These are phyloP conservation scores for Sycophaga agraensis DNA, from an alignment of 1,140 invertebrate genomes.

Conservation along the genomic window DNA sequence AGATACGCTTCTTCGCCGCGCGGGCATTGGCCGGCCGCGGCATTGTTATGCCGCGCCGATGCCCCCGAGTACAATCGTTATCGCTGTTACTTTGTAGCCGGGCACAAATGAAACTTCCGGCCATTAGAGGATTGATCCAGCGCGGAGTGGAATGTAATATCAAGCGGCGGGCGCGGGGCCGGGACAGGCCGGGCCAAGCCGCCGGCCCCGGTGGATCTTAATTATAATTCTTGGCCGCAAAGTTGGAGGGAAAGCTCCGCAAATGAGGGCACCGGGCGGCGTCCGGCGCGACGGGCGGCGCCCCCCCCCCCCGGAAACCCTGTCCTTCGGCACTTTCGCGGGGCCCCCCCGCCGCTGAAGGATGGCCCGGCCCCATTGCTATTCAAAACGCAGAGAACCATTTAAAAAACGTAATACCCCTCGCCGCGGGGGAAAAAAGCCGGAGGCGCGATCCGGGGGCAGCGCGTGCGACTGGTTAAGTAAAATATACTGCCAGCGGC, in stretches of 20 bases:
- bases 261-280: conserved; percentile 53
- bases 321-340: not conserved
- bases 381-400: conserved; percentile 59
- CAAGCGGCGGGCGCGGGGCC: conserved; percentile 33
- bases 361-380: conserved; percentile 45
- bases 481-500: conserved; percentile 56
- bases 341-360: conserved; percentile 13
- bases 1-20: not conserved
- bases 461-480: conserved; percentile 57
- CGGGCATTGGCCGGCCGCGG: not conserved
- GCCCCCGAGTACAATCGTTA: conserved; percentile 24
- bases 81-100: conserved; percentile 43
- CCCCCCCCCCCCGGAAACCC: not conserved
- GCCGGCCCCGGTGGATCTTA: conserved; percentile 46
- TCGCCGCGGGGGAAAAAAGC: conserved; percentile 40
- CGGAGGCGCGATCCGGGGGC: conserved; percentile 31
- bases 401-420: conserved; percentile 59
- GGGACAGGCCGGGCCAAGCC: conserved; percentile 33
- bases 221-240: conserved; percentile 56
- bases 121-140: conserved; percentile 53
- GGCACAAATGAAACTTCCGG: conserved; percentile 49
- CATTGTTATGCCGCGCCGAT: conserved; percentile 17
- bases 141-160: conserved; percentile 54
- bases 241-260: conserved; percentile 49
- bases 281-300: conserved; percentile 48